phyloP scores from a whole-genome alignment of 1,140 invertebrate genomes.

The Hyphantria cunea region DNA sequence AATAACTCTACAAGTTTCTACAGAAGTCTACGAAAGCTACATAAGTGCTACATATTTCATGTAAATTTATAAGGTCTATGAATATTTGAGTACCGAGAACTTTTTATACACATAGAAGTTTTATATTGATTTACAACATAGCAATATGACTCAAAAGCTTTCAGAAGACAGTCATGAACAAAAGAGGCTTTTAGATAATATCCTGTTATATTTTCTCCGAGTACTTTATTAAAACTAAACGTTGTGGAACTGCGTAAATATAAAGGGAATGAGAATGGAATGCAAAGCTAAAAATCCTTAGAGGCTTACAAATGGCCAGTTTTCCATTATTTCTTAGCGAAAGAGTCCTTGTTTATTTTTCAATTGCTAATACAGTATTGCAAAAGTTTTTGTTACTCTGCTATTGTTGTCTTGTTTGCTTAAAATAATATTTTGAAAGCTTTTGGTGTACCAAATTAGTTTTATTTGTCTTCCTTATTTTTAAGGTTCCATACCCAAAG shows the following conservation, averaged over 20 bases:
- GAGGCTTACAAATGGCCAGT: constrained; percentile 25
- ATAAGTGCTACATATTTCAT: neutral
- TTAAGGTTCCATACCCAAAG: too few species aligned
- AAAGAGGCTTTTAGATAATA: constrained; percentile 8
- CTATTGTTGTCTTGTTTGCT: constrained; percentile 2
- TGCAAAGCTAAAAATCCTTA: constrained; percentile 22
- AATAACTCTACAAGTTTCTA: neutral
- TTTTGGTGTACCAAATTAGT: neutral
- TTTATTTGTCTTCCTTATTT: neutral
- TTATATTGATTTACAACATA: constrained; percentile 12
- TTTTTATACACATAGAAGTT: neutral
- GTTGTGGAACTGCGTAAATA: constrained; percentile 24
- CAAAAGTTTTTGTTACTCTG: constrained; percentile 4
- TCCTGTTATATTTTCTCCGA: constrained; percentile 18
- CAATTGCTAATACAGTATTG: constrained; percentile 5
- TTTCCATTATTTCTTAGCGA: constrained; percentile 23
- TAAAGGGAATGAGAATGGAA: constrained; percentile 14
- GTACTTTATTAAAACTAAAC: constrained; percentile 28
- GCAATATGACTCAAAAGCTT: constrained; percentile 5
- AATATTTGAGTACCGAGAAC: constrained; percentile 11
- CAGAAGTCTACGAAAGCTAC: neutral
- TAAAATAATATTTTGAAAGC: neutral
- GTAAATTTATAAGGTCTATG: neutral
- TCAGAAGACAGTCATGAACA: constrained; percentile 10
- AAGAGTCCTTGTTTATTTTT: constrained; percentile 14